Conservation (phyloP, 2,113 vertebrate genomes). For the Platysteira castanea region DNA sequence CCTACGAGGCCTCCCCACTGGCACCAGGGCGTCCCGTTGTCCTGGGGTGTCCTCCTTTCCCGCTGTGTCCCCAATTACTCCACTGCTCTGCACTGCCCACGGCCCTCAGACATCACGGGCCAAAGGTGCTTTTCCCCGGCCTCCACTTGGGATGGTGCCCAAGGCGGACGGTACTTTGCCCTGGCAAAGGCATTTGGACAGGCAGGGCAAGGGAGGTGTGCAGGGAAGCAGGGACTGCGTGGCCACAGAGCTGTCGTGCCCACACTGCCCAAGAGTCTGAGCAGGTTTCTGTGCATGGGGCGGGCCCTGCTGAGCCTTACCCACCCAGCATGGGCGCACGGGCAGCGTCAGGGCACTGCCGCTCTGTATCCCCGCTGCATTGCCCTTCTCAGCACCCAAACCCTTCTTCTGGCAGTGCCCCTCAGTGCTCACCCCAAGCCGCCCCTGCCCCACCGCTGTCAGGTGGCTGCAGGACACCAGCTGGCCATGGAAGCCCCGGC, state of each 20-base stretch:
- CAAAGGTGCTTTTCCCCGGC: slow-evolving; percentile 21
- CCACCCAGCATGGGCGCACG: fast-evolving
- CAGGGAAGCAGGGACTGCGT: neutral
- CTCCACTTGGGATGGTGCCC: neutral
- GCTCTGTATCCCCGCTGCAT: fast-evolving
- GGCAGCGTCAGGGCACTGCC: neutral
- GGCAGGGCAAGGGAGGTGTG: neutral
- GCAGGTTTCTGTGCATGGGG: fast-evolving
- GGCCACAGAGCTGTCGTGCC: neutral
- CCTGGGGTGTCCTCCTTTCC: neutral
- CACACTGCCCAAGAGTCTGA: neutral
- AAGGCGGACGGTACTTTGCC: neutral
- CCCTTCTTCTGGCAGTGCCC: no score
- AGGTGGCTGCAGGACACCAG: neutral
- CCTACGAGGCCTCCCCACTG: neutral
- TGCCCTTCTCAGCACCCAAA: neutral
- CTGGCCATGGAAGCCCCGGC: neutral
- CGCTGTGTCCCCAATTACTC: neutral
- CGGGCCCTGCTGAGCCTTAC: neutral
- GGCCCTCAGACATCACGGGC: neutral
- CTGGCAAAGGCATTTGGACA: neutral
- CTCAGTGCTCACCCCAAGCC: neutral
- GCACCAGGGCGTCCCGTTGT: neutral
- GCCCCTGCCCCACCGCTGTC: fast-evolving
- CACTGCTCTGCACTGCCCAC: neutral